Evolutionary conservation across 2,113 vertebrate genomes (phyloP).

Genomic region (Reinhardtius hippoglossoides): DNA sequence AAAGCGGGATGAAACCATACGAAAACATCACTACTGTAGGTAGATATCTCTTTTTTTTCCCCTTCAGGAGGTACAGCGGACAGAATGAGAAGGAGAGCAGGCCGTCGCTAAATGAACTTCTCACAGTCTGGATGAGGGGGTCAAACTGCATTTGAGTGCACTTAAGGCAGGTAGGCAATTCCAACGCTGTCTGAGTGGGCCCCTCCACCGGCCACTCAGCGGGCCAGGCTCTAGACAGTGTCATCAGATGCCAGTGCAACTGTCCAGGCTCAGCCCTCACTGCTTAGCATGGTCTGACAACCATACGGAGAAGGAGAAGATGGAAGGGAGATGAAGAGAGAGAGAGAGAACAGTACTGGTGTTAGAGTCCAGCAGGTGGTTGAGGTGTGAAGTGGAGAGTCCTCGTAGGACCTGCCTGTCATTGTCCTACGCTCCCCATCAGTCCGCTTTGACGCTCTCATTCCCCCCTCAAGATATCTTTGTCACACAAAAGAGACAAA

Average conservation of each 20-base stretch:
- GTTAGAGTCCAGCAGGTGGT: conserved; percentile 54
- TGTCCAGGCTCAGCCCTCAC: conserved; percentile 66
- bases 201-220: conserved; percentile 31
- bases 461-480: conserved; percentile 51
- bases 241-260: conserved; percentile 52
- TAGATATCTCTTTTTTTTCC: conserved; percentile 60
- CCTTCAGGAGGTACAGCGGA: conserved; percentile 47
- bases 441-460: conserved; percentile 1
- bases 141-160: conserved; percentile 81
- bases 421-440: conserved; percentile 34
- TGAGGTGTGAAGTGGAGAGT: conserved; percentile 55
- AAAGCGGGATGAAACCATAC: conserved; percentile 74
- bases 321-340: conserved; percentile 12
- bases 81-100: conserved; percentile 53
- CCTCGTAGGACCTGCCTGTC: conserved; percentile 40
- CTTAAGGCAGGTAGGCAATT: conserved; percentile 81
- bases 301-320: conserved; percentile 44
- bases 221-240: conserved; percentile 22
- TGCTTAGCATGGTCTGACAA: conserved; percentile 58
- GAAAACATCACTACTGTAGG: conserved; percentile 67
- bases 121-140: conserved; percentile 66
- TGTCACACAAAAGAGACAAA: conserved; percentile 63
- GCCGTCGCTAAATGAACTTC: conserved; percentile 58
- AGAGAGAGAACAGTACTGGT: conserved; percentile 19
- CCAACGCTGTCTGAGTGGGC: conserved; percentile 63